Evolutionary conservation across 2,888 invertebrate genomes (phyloP), one percentile per base, ranked within the genome.

Genomic region (Polydrusus tereticollis): DNA sequence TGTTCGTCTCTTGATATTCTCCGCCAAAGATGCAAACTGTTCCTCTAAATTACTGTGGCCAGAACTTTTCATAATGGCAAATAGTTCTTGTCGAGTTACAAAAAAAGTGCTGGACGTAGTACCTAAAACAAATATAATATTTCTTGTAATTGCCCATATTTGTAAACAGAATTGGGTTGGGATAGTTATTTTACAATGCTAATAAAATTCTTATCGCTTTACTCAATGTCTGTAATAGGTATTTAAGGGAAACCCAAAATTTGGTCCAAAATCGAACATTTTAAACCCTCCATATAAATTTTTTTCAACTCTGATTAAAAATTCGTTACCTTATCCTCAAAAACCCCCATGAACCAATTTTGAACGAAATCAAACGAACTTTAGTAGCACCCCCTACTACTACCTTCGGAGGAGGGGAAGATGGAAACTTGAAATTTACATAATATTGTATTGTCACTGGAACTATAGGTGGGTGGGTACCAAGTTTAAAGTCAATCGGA

Each of bases 261-360:
- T 29, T 29, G 29, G 29, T 38, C 38, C 8, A 38, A 41, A 41
- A 45, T 45, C 43, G 43, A 20, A 6, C 43, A 45, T 45, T 55
- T 55, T 55, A 14, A 23, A 55, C 14, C 55, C 55, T 7, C 26
- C 55, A 55, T 55, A 55, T 55, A n/a, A n/a, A 55, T 10, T 55
- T 55, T 55, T 55, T 55, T 55, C 1, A 23, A 55, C 8, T 23
- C 26, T 55, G 20, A 55, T 23, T 55, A 55, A 55, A 55, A 55
- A 55, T 55, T 55, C 26, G 23, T 55, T n/a, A 55, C 21, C 55
- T 55, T 33, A 55, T 55, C 55, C 55, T 45, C 55, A 55, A 55
- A 55, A 55, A 55, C 55, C 55, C 55, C 33, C n/a, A 55, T 14
- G 14, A 12, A 55, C 23, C 21, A 21, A 26, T 23, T 55, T 55